Base-by-base conservation (phyloP, 2,113 vertebrate species). In the Odontophorus gujanensis region DNA sequence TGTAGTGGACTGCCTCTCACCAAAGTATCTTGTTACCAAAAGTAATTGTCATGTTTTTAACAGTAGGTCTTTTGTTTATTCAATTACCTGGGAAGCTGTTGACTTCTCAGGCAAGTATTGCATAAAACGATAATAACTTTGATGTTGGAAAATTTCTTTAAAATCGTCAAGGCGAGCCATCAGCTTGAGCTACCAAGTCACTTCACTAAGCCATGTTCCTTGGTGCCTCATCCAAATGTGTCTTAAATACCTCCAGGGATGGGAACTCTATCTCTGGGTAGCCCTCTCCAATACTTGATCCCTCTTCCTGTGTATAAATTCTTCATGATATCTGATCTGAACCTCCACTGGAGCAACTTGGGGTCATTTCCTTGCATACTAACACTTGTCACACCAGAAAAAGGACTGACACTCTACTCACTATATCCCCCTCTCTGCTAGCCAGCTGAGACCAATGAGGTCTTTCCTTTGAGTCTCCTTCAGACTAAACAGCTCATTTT, bases 31-130 rank as follows among this genome's bases (percentile, higher is more conserved):
- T 88, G 51, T 66, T 90, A 90, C 67, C 43, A 68, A 81, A 92
- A 89, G 38, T 26, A 87, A 90, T 55, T 81, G 36, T n/a, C 94
- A 58, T n/a, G 77, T 84, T 88, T 94, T 83, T 38, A 84, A 73
- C 57, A 92, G 61, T 36, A 51, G 68, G 38, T 40, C 34, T 15
- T 79, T 69, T 36, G 5, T 72, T 50, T 34, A 50, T 55, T 76
- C 72, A 77, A 68, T 17, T 3, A 34, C 0, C 25, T 15, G 9
- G 17, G 25, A 79, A 38, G 11, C 8, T 77, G 36, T 10, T 36
- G 53, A 42, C 21, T 73, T 17, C 34, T 73, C 51, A 62, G 13
- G 59, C 45, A 86, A 86, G 5, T 61, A 81, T 83, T 92, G 80
- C 36, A 62, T 19, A 63, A 10, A 40, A 63, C 25, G 16, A 40